These are phyloP conservation scores for Adineta ricciae DNA, from an alignment of 2,888 invertebrate species.

Conservation along the genomic window DNA sequence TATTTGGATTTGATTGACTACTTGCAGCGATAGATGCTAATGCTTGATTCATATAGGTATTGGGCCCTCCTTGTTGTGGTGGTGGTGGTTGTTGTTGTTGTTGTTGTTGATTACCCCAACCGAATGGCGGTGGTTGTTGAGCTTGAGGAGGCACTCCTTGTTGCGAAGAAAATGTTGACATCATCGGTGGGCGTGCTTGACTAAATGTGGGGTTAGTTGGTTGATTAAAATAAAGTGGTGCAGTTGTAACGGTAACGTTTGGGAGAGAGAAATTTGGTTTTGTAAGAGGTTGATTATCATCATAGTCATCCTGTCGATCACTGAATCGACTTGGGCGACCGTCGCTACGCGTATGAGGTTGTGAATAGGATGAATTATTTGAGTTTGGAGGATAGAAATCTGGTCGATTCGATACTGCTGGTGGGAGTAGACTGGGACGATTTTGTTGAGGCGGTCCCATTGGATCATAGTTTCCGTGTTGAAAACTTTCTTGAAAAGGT, in stretches of 20 bases:
- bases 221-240: background rate
- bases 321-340: slow-evolving; percentile 12
- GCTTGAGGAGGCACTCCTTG: background rate
- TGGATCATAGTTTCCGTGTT: background rate
- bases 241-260: background rate
- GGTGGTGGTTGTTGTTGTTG: too few species aligned
- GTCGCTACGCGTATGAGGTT: background rate
- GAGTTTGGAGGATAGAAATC: background rate
- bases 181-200: background rate
- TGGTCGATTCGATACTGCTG: background rate
- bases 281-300: background rate
- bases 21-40: background rate
- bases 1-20: background rate
- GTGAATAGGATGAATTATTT: background rate
- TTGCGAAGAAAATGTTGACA: background rate
- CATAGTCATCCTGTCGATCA: background rate
- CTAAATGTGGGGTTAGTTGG: background rate
- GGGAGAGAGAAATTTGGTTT: background rate
- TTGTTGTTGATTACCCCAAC: background rate
- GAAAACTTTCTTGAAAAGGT: background rate
- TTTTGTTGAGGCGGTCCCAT: background rate
- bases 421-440: background rate
- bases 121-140: background rate
- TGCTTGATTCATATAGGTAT: background rate
- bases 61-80: background rate